These are phyloP conservation scores for Anthopleura xanthogrammica DNA, from an alignment of 92 coral and sea anemone species.

Conservation along the genomic window DNA sequence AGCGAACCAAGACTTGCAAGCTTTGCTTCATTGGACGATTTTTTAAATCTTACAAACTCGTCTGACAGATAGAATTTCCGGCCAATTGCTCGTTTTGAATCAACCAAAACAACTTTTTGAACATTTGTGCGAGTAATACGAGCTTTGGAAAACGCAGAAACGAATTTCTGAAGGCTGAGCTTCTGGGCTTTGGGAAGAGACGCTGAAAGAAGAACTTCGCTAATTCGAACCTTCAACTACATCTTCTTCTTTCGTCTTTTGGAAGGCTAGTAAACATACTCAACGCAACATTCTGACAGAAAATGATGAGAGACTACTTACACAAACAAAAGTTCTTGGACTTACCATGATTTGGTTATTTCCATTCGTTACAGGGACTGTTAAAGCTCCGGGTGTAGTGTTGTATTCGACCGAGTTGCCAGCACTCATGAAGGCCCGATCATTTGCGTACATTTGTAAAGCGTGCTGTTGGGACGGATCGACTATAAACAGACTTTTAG, in stretches of 20 bases:
- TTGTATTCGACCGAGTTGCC: conserved; percentile 95
- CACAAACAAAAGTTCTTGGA: not conserved
- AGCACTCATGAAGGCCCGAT: conserved; percentile 79
- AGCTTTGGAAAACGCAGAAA: not conserved
- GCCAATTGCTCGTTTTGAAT: conserved; percentile 50
- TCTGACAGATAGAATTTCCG: conserved; percentile 81
- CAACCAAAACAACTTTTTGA: conserved; percentile 38
- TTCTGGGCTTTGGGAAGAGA: conserved; percentile 1
- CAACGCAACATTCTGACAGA: not conserved
- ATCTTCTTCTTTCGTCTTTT: not conserved
- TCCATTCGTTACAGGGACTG: conserved; percentile 92
- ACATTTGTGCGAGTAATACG: conserved; percentile 14
- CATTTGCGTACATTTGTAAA: conserved; percentile 96
- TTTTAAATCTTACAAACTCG: conserved; percentile 81
- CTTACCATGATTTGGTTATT: conserved; percentile 97
- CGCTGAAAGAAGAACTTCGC: conserved; percentile 17
- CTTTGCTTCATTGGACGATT: conserved; percentile 93
- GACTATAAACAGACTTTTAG: conserved; percentile 94
- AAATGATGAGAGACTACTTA: not conserved
- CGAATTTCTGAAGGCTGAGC: not conserved
- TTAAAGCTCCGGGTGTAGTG: conserved; percentile 81
- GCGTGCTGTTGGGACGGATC: conserved; percentile 97
- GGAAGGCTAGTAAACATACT: conserved; percentile 10
- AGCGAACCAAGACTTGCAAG: conserved; percentile 77
- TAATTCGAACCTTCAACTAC: conserved; percentile 10